These are phyloP conservation scores for Zaprionus gabonicus DNA, from an alignment of 1,140 invertebrate genomes.

Conservation along the genomic window DNA sequence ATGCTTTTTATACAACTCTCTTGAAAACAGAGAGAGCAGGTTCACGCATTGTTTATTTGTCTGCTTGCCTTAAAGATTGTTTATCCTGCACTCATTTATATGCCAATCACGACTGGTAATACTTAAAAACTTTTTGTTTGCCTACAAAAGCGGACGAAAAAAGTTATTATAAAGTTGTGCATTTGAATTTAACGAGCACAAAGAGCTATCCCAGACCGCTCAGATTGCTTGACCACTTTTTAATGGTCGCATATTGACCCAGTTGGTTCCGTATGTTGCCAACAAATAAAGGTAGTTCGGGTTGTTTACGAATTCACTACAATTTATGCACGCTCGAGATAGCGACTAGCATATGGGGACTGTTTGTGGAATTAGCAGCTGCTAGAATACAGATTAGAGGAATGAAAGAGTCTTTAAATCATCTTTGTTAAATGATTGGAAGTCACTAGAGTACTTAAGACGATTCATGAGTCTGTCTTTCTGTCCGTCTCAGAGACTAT, in stretches of 20 bases:
- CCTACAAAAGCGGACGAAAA: not conserved
- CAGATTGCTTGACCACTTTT: slow-evolving; percentile 8
- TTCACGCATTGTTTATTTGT: not conserved
- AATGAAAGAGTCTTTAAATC: too few relatives aligned
- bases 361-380: not conserved
- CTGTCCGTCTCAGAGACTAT: too few relatives aligned
- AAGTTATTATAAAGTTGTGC: slow-evolving; percentile 6
- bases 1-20: not conserved
- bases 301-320: not conserved
- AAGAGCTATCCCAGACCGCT: not conserved
- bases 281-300: not conserved
- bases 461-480: too few relatives aligned
- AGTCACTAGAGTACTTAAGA: too few relatives aligned
- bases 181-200: slow-evolving; percentile 11
- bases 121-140: slow-evolving; percentile 7
- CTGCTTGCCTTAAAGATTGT: not conserved
- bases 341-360: not conserved
- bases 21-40: not conserved
- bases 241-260: slow-evolving; percentile 2
- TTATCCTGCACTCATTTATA: slow-evolving; percentile 5
- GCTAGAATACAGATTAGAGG: not conserved
- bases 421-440: too few relatives aligned
- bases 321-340: not conserved
- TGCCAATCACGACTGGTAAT: slow-evolving; percentile 11
- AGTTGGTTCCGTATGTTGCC: not conserved